These are phyloP conservation scores for Phenganax marumi DNA, from an alignment of 92 coral and sea anemone genomes.

Conservation along the genomic window DNA sequence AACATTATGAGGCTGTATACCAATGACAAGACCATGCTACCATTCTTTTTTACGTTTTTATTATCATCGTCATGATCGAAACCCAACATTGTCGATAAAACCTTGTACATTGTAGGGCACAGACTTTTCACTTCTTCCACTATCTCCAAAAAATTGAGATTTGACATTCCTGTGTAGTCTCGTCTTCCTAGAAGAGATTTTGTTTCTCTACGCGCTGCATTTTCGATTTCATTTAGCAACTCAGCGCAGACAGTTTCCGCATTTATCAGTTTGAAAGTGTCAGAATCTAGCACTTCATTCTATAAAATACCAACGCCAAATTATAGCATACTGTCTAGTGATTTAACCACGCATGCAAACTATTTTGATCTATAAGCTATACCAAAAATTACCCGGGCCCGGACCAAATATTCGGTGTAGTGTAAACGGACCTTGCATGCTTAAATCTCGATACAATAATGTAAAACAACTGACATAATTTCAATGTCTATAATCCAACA, in stretches of 20 bases:
- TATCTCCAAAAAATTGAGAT: not conserved
- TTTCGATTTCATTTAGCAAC: not conserved
- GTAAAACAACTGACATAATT: too few relatives aligned
- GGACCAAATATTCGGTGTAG: too few relatives aligned
- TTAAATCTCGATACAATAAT: too few relatives aligned
- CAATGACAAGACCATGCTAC: not conserved
- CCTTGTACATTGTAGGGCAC: constrained; percentile 21
- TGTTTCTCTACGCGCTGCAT: constrained; percentile 8
- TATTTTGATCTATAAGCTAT: too few relatives aligned
- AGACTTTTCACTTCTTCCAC: constrained; percentile 1
- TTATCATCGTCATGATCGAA: not conserved
- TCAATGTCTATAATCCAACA: too few relatives aligned
- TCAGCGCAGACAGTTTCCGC: not conserved
- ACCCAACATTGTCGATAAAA: not conserved
- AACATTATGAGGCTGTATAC: constrained; percentile 2
- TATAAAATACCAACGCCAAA: not conserved
- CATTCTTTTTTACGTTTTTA: too few relatives aligned
- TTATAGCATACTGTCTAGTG: too few relatives aligned
- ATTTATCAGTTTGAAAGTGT: not conserved
- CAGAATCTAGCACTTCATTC: not conserved
- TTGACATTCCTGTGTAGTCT: not conserved
- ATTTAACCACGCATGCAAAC: too few relatives aligned
- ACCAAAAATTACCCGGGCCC: too few relatives aligned
- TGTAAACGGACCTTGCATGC: too few relatives aligned
- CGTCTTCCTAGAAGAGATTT: not conserved